These are phyloP conservation scores for Ataeniobius toweri DNA, from an alignment of 2,797 vertebrate genomes.

Conservation along the genomic window DNA sequence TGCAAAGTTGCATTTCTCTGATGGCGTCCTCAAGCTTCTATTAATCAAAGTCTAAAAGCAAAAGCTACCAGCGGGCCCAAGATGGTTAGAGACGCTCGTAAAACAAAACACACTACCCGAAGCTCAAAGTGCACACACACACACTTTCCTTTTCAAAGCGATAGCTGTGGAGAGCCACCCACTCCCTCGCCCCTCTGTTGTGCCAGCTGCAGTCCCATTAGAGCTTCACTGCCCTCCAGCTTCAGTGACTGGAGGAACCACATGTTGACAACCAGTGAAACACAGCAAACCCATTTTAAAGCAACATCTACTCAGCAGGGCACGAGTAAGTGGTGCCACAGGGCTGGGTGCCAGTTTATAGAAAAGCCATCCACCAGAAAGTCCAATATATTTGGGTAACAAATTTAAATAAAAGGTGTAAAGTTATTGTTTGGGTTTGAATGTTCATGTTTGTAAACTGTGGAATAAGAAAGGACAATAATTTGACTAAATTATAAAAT, in stretches of 20 bases:
- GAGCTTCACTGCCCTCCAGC: constrained; percentile 54
- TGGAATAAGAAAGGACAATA: not conserved
- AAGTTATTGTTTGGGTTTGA: constrained; percentile 9
- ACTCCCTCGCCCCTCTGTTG: constrained; percentile 32
- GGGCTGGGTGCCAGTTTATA: constrained; percentile 14
- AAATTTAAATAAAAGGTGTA: not conserved
- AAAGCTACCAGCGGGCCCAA: constrained; percentile 47
- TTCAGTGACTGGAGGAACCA: constrained; percentile 50
- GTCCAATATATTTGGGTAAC: constrained; percentile 1
- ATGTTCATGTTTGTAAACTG: not conserved
- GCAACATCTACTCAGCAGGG: constrained; percentile 9
- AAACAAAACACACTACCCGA: constrained; percentile 56
- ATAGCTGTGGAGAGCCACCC: constrained; percentile 55
- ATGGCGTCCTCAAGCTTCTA: constrained; percentile 57
- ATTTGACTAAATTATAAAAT: constrained; percentile 2
- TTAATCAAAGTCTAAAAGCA: constrained; percentile 73
- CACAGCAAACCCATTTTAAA: constrained; percentile 20
- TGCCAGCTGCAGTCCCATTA: constrained; percentile 54
- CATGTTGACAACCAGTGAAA: constrained; percentile 49
- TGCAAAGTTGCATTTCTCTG: constrained; percentile 71
- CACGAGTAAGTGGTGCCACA: constrained; percentile 12
- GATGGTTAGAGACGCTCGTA: constrained; percentile 56
- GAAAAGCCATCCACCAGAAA: constrained; percentile 11
- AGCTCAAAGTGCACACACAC: constrained; percentile 34
- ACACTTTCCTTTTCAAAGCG: constrained; percentile 58